Percentiles rank a stretch among this genome's conserved stretches.
phyloP scores from a whole-genome alignment of 2,797 vertebrate genomes.

The Peromyscus eremicus region DNA sequence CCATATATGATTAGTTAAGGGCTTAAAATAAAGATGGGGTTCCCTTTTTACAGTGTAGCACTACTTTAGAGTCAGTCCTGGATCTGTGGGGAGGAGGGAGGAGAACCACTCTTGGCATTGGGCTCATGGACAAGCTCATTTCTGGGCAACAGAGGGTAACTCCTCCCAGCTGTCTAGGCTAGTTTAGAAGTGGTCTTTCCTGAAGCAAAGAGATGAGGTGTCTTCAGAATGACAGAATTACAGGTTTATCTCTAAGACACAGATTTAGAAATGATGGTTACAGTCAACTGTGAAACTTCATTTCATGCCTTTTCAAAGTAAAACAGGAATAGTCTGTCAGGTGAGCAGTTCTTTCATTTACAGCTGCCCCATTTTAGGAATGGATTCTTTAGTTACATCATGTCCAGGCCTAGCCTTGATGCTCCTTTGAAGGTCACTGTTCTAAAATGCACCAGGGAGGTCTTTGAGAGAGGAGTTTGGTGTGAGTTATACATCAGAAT shows the following conservation, averaged over 20 bases:
- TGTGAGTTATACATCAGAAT: not conserved
- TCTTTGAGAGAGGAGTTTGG: not conserved
- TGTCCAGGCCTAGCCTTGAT: constrained; percentile 8
- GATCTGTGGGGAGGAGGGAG: too few species aligned
- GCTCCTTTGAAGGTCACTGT: not conserved
- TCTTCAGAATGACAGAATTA: constrained; percentile 11
- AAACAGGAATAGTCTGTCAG: not conserved
- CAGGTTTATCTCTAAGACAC: constrained; percentile 4
- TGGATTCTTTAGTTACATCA: not conserved
- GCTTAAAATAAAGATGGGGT: not conserved
- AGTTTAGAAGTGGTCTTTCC: not conserved
- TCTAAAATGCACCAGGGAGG: not conserved
- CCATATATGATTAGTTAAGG: not conserved
- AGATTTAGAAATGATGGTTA: constrained; percentile 31
- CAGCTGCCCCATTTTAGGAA: constrained; percentile 16
- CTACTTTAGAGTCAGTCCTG: not conserved
- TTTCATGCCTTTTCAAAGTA: not conserved
- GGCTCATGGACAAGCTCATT: not conserved
- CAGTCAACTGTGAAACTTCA: constrained; percentile 34
- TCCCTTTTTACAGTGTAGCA: not conserved
- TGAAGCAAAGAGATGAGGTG: not conserved
- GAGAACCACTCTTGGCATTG: not conserved
- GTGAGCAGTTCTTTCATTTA: not conserved
- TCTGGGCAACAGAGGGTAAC: not conserved
- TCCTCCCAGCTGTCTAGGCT: not conserved